Base-by-base conservation (phyloP, 2,797 vertebrate species). In the Lindbergichthys nudifrons region DNA sequence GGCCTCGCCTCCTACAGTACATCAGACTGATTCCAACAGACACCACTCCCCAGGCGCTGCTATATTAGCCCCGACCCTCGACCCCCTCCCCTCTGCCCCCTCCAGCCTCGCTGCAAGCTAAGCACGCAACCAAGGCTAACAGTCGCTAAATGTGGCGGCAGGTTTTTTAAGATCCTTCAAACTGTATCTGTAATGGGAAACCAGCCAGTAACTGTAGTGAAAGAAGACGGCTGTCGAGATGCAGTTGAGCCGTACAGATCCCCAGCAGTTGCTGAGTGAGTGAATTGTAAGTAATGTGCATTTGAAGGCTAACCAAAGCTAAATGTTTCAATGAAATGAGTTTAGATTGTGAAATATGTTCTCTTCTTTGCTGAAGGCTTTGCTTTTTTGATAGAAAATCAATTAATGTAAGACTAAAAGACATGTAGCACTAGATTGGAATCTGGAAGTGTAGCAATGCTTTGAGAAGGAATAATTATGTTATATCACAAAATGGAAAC, bases 11-110 rank as follows among this genome's bases (percentile, higher is more conserved):
- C 64, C 83, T 74, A 63, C n/a, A n/a, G n/a, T 26, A 26, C 78
- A 81, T 92, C 81, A 89, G 51, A 43, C 82, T 91, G 88, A 94
- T 92, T 85, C 73, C 65, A 84, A 75, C 68, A 62, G 92, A 89
- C 90, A 87, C 7, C 10, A 45, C 75, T 82, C 90, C 84, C 75
- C 75, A 67, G 89, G 88, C 88, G 1, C 51, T n/a, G 70, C 82
- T 80, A 58, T 75, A 82, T 85, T 80, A 66, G 80, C 79, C 65
- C 74, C 1, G 23, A 47, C 70, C 76, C 60, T 59, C 46, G 1
- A 42, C 82, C 70, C 30, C 64, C 74, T 50, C 54, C 36, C 48
- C 11, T 3, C 63, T 62, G 16, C 42, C 74, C 75, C 72, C 59
- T 75, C 57, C 59, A 36, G 58, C 73, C 57, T 62, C 16, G 0